phyloP scores from a whole-genome alignment of 2,888 invertebrate genomes.

The Cataglyphis cursor region DNA sequence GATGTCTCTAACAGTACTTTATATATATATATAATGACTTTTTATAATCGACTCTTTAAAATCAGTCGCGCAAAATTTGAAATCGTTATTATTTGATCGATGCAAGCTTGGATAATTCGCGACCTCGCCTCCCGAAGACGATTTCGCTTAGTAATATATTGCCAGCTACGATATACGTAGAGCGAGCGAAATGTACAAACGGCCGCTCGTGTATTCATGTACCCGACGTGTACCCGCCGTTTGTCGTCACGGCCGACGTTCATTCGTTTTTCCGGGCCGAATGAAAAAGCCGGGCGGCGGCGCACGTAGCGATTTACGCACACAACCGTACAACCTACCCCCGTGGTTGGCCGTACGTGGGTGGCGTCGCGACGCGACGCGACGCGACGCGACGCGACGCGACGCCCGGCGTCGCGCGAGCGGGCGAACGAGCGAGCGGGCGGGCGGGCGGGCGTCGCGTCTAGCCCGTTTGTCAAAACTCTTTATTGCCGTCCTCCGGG shows the following conservation, averaged over 20 bases:
- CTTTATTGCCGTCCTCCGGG: slow-evolving; percentile 83
- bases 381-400: slow-evolving; percentile 44
- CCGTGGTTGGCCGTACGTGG: neutral
- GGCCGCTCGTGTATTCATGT: slow-evolving; percentile 73
- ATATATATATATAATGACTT: neutral
- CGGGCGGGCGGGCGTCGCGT: slow-evolving; percentile 60
- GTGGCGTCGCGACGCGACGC: slow-evolving; percentile 33
- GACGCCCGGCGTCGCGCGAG: slow-evolving; percentile 44
- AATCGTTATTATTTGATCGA: neutral
- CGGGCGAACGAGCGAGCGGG: slow-evolving; percentile 1
- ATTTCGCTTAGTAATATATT: slow-evolving; percentile 41
- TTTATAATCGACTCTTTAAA: neutral
- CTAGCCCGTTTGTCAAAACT: slow-evolving; percentile 84
- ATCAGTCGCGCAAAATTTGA: neutral
- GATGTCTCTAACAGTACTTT: neutral
- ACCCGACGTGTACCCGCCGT: slow-evolving; percentile 75
- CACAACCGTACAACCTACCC: slow-evolving; percentile 3
- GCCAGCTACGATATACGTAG: slow-evolving; percentile 33
- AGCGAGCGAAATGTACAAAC: slow-evolving; percentile 59
- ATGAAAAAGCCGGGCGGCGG: slow-evolving; percentile 77
- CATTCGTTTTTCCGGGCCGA: slow-evolving; percentile 80
- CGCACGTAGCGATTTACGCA: slow-evolving; percentile 45
- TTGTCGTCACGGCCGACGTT: slow-evolving; percentile 76
- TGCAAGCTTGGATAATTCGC: neutral
- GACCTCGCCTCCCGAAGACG: slow-evolving; percentile 21